Percentiles rank a stretch among this genome's conserved stretches.
Evolutionary conservation across 2,113 vertebrate genomes (phyloP).

Genomic region (Percina caprodes): DNA sequence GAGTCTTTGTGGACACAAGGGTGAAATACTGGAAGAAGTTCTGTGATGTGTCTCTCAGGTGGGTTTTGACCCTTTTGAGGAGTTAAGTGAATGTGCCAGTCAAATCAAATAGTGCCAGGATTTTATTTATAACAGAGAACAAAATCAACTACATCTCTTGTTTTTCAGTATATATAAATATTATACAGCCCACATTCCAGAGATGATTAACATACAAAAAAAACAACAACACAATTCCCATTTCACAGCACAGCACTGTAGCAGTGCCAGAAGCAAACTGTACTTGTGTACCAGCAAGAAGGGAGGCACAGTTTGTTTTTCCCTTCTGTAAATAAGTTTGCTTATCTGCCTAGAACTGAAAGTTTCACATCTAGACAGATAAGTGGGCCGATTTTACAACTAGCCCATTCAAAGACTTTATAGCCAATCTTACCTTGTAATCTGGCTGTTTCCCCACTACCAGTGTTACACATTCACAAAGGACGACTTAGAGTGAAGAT

Average conservation of each 20-base stretch:
- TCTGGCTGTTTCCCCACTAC: background rate
- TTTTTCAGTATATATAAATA: conserved; percentile 22
- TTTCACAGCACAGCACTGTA: background rate
- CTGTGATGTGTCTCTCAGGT: conserved; percentile 7
- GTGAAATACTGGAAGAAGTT: background rate
- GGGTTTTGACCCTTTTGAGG: background rate
- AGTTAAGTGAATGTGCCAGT: background rate
- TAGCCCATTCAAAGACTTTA: background rate
- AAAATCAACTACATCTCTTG: background rate
- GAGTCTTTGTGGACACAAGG: too few species aligned
- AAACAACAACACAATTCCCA: conserved; percentile 1
- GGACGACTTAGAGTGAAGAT: background rate
- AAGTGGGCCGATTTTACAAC: background rate
- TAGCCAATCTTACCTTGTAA: background rate
- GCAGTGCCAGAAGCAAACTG: conserved; percentile 34
- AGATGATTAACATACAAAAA: conserved; percentile 26
- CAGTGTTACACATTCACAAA: background rate
- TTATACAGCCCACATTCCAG: background rate
- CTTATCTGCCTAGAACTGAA: conserved; percentile 2
- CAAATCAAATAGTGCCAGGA: background rate
- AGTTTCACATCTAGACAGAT: conserved; percentile 2
- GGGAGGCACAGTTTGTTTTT: conserved; percentile 12
- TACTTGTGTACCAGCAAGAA: conserved; percentile 16
- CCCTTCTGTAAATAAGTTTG: conserved; percentile 18
- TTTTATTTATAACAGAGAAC: conserved; percentile 4